Evolutionary conservation across 2,888 invertebrate genomes (phyloP), one percentile per base, ranked within the genome.

Genomic region (Platynereis dumerilii): DNA sequence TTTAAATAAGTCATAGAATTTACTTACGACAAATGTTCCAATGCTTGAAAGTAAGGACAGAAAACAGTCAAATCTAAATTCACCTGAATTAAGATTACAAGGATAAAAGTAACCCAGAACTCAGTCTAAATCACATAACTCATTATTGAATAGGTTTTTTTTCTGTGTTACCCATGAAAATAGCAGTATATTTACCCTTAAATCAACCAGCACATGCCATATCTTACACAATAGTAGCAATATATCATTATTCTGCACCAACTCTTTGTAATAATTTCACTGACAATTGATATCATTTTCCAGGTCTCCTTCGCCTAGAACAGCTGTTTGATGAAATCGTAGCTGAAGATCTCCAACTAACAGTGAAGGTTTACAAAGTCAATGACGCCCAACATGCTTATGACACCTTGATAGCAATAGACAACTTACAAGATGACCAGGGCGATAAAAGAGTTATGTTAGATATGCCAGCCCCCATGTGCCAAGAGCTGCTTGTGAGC

Each of bases 291-390:
- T 55, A n/a, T 7, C n/a, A 24, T 28, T n/a, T 53, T 48, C 2
- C 86, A 96, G 96, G 96, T 76, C 87, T 96, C 72, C 87, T 94
- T 73, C 89, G 96, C 74, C 88, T 96, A 65, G 96, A 96, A 83
- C 93, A 94, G 85, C 91, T 96, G 75, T 96, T 96, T 85, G 94
- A 95, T 85, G 90, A 91, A 55, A 88, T 96, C 84, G 90, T 89
- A 73, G 92, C 93, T 2, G 92, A 93, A 58, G 91, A 90, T 80
- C 91, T 62, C 44, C 61, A 63, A 7, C 52, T 74, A 12, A 55
- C 69, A 22, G 68, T 77, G 24, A 57, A 67, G 54, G 64, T 64
- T 53, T 60, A 69, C 56, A 58, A 77, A 45, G 76, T 78, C 1
- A 53, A 65, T 0, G 69, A 75, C 52, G 66, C 71, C 0, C 39